Conservation (phyloP, 2,888 invertebrate genomes). For the Harpalus rubripes region DNA sequence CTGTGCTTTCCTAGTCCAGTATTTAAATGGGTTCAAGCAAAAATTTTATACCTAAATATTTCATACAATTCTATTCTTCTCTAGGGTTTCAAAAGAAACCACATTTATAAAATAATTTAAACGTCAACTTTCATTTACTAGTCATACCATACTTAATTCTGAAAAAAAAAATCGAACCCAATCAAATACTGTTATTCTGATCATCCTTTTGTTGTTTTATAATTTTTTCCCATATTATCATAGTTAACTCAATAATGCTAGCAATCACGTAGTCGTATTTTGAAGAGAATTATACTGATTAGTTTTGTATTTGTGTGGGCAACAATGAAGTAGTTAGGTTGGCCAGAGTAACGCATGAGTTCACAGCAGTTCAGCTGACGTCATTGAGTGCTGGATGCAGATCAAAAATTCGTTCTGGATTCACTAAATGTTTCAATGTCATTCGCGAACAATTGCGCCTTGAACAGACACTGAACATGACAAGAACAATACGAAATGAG, state of each 20-base stretch:
- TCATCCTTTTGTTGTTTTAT: not conserved
- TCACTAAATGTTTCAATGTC: conserved; percentile 20
- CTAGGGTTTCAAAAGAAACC: too few species aligned
- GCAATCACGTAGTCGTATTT: conserved; percentile 28
- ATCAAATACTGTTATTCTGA: too few species aligned
- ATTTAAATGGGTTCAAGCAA: too few species aligned
- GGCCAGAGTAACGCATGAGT: conserved; percentile 55
- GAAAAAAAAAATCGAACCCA: too few species aligned
- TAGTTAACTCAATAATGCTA: conserved; percentile 21
- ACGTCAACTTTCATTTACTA: too few species aligned
- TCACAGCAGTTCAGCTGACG: conserved; percentile 48
- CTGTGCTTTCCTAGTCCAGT: too few species aligned
- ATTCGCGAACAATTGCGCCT: conserved; percentile 28
- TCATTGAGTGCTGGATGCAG: conserved; percentile 52
- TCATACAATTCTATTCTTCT: too few species aligned
- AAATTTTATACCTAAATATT: too few species aligned
- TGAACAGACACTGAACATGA: conserved; percentile 1
- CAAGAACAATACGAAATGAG: not conserved
- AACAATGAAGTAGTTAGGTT: conserved; percentile 57
- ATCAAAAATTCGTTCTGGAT: conserved; percentile 48
- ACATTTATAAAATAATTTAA: too few species aligned
- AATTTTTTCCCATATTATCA: not conserved
- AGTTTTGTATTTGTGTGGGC: conserved; percentile 45
- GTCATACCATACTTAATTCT: too few species aligned
- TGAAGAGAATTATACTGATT: conserved; percentile 54